Evolutionary conservation across 2,888 invertebrate genomes (phyloP).

Genomic region (Electrophaes corylata): DNA sequence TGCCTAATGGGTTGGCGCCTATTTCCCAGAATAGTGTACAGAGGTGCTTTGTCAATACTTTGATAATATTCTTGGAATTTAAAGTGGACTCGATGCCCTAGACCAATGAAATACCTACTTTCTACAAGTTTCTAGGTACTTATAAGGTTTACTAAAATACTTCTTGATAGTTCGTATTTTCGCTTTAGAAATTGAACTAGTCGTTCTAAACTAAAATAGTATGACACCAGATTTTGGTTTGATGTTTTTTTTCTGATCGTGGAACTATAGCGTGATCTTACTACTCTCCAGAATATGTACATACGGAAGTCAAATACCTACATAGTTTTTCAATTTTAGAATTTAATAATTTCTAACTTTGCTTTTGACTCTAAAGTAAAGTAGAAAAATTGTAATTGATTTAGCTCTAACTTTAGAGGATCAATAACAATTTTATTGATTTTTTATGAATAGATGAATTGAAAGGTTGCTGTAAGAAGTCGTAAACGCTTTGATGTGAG

Average conservation of each 20-base stretch:
- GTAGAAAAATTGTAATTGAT: background rate
- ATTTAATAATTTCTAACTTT: too few relatives aligned
- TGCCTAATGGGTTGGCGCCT: constrained; percentile 31
- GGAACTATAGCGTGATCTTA: too few relatives aligned
- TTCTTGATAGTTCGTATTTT: background rate
- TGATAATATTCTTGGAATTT: constrained; percentile 43
- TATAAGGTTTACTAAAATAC: constrained; percentile 6
- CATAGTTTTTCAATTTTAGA: too few relatives aligned
- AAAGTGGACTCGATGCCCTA: constrained; percentile 24
- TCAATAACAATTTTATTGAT: background rate
- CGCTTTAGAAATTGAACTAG: too few relatives aligned
- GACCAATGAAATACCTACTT: background rate
- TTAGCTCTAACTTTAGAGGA: background rate
- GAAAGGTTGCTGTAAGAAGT: background rate
- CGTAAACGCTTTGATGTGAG: background rate
- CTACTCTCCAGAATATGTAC: too few relatives aligned
- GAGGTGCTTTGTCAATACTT: constrained; percentile 39
- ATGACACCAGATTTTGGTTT: too few relatives aligned
- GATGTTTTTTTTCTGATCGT: too few relatives aligned
- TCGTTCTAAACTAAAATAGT: too few relatives aligned
- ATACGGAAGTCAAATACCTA: too few relatives aligned
- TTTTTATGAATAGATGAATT: background rate
- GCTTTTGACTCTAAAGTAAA: too few relatives aligned
- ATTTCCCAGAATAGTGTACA: constrained; percentile 39
- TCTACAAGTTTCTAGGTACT: constrained; percentile 18